Conservation (phyloP, 1,140 invertebrate genomes). For the Polypedilum vanderplanki region DNA sequence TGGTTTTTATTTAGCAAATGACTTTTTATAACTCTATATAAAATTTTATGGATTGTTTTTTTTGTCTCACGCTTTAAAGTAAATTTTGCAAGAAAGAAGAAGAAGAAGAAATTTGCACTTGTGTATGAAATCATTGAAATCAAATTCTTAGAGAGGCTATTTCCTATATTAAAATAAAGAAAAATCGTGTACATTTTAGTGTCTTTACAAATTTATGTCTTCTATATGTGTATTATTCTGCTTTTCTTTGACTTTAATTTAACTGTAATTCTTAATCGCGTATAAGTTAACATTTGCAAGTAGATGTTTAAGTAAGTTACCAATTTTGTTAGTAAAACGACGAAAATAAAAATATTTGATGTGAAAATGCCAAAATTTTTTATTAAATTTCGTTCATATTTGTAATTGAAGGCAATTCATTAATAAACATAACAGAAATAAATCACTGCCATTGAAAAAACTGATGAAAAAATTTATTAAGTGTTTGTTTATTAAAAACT, state of each 20-base stretch:
- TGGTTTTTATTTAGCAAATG: too few relatives aligned
- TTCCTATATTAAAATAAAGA: background rate
- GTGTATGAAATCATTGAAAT: background rate
- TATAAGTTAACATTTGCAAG: too few relatives aligned
- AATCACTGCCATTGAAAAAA: constrained; percentile 1
- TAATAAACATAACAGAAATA: background rate
- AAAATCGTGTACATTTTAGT: constrained; percentile 11
- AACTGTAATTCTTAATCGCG: too few relatives aligned
- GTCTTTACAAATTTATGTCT: constrained; percentile 19
- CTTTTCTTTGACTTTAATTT: too few relatives aligned
- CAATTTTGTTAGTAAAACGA: background rate
- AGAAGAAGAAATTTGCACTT: too few relatives aligned
- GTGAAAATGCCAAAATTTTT: background rate
- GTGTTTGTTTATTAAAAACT: background rate
- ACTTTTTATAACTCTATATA: too few relatives aligned
- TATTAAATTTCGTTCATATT: background rate
- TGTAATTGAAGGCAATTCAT: constrained; percentile 2
- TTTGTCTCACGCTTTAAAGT: too few relatives aligned
- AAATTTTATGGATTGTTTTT: too few relatives aligned
- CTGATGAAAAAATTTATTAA: background rate
- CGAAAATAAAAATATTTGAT: background rate
- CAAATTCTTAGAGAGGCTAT: constrained; percentile 18
- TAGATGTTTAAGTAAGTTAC: background rate
- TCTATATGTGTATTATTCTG: background rate
- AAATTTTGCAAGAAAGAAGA: too few relatives aligned